Percentiles rank a stretch among this genome's conserved stretches.
phyloP scores from a whole-genome alignment of 2,113 vertebrate species.

The Hepsetus odoe region DNA sequence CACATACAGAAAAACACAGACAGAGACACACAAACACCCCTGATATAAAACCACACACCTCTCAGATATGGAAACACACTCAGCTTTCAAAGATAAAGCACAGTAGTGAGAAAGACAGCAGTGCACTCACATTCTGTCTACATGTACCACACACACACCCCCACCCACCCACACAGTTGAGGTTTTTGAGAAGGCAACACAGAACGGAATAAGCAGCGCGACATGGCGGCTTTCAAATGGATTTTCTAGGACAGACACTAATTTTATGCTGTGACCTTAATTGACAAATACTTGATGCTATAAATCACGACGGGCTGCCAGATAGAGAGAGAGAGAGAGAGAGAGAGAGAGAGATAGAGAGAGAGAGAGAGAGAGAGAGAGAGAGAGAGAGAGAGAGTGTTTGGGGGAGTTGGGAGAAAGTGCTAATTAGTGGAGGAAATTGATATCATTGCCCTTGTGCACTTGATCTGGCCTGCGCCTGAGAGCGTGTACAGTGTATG shows the following conservation, averaged over 20 bases:
- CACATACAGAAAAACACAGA: neutral
- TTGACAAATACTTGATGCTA: slow-evolving; percentile 80
- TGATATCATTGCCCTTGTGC: slow-evolving; percentile 78
- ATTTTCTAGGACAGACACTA: slow-evolving; percentile 76
- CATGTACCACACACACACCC: slow-evolving; percentile 1
- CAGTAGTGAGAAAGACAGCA: too few species aligned
- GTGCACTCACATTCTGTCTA: slow-evolving; percentile 31
- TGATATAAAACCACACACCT: neutral
- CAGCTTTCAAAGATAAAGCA: too few species aligned
- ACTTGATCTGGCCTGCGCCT: slow-evolving; percentile 54
- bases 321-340: slow-evolving; percentile 1
- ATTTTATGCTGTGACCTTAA: slow-evolving; percentile 82
- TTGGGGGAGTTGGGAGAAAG: slow-evolving; percentile 69
- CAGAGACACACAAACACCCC: neutral
- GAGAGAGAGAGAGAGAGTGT: slow-evolving; percentile 9
- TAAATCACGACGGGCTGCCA: slow-evolving; percentile 71
- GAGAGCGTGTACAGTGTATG: slow-evolving; percentile 39
- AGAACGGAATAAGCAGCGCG: slow-evolving; percentile 52
- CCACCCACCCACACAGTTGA: slow-evolving; percentile 3
- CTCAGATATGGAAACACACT: slow-evolving; percentile 38
- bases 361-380: slow-evolving; percentile 62
- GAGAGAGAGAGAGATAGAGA: slow-evolving; percentile 66
- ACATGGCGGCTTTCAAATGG: slow-evolving; percentile 63
- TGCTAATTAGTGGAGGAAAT: slow-evolving; percentile 82
- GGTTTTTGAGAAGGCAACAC: slow-evolving; percentile 17